A percentile compares a stretch with the other conserved stretches of the same genome.
These are phyloP conservation scores for Catharus minimus DNA, from an alignment of 2,113 vertebrate genomes.

Conservation along the genomic window DNA sequence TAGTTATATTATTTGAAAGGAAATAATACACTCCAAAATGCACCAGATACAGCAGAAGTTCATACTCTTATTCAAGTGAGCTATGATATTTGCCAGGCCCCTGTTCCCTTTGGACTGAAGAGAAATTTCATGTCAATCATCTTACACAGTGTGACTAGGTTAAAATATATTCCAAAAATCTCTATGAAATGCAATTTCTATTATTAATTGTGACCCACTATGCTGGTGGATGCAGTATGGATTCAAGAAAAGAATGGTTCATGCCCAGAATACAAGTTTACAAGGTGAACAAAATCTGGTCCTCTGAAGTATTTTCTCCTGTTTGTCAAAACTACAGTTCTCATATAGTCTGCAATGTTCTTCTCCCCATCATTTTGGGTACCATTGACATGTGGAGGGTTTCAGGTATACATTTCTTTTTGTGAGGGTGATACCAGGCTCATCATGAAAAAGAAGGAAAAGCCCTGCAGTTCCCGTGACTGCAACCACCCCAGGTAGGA, in stretches of 20 bases:
- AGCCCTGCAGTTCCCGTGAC: neutral
- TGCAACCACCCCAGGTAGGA: neutral
- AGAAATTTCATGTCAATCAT: neutral
- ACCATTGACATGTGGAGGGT: neutral
- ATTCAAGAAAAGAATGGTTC: neutral
- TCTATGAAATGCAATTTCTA: neutral
- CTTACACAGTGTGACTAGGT: neutral
- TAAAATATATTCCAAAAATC: neutral
- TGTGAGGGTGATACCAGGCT: neutral
- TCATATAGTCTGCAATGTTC: neutral
- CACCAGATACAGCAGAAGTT: neutral
- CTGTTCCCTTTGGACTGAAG: neutral
- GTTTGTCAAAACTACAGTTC: neutral
- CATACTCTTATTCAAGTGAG: neutral
- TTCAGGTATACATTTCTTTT: neutral
- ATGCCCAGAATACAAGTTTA: neutral
- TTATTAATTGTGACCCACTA: neutral
- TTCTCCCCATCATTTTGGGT: neutral
- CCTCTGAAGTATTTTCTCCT: neutral
- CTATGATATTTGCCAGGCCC: neutral
- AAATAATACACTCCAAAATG: neutral
- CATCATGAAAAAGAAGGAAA: neutral
- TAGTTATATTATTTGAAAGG: neutral
- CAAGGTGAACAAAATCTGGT: neutral
- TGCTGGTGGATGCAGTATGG: neutral